Evolutionary conservation across 1,140 invertebrate species (phyloP), one percentile per base, ranked within the genome.

Genomic region (Argopecten irradians): DNA sequence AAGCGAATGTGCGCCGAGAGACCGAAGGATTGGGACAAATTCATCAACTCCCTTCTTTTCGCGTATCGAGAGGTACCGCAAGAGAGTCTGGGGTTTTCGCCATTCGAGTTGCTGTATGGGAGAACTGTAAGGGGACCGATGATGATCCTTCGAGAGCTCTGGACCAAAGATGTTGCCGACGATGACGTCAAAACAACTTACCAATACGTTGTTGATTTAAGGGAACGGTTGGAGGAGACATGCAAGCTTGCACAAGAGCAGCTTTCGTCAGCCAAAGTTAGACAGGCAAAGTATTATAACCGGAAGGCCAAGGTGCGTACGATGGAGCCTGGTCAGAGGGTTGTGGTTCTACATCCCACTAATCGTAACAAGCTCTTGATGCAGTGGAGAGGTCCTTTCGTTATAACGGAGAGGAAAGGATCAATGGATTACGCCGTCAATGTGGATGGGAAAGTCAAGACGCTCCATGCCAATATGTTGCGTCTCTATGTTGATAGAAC

Each of bases 21-120:
- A 35, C 88, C 86, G 14, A 90, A 92, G 84, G 90, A 94, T 32
- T 95, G 94, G 95, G 92, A 95, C 86, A 71, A 86, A 22, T 91
- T 89, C 55, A 34, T 95, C 9, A 91, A 89, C 14, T 88, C 89
- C 22, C 83, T 87, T 28, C 33, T 90, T 0, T 83, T 87, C 41
- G 46, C 86, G 8, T 87, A 87, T 41, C 16, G 86, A 0, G 88
- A 89, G 28, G 19, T 83, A 83, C 84, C 85, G 32, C 88, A 89
- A 34, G 84, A 89, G 43, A 36, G 34, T 19, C n/a, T 89, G 0
- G 84, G 84, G 22, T 89, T 89, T 82, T 82, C 84, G 28, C 84
- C 88, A 28, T 89, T 89, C 83, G 46, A 86, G 39, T 22, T 87
- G 13, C 34, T 87, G 19, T 82, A 83, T 83, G 86, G 86, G 11